phyloP scores from a whole-genome alignment of 2,888 invertebrate genomes.

The Plagodis dolabraria region DNA sequence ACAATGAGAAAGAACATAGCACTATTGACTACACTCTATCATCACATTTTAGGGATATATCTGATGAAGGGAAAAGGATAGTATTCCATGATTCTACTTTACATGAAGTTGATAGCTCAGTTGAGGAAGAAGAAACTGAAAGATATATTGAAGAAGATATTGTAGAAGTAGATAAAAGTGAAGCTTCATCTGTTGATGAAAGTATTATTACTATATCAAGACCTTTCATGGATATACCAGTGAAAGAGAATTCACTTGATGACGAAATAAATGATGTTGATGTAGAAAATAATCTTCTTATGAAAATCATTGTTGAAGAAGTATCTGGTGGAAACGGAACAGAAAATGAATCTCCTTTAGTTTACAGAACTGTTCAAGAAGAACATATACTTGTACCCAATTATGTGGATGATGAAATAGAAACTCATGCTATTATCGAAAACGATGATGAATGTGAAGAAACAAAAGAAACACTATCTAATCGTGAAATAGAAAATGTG shows the following conservation, averaged over 20 bases:
- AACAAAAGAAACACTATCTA: no score
- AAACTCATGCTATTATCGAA: no score
- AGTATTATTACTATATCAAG: neutral
- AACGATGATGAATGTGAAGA: no score
- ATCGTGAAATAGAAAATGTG: no score
- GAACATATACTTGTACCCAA: neutral
- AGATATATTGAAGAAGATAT: conserved; percentile 9
- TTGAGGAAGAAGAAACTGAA: conserved; percentile 8
- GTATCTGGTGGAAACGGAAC: no score
- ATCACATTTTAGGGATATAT: conserved; percentile 4
- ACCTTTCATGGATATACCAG: no score
- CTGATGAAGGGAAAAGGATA: conserved; percentile 9
- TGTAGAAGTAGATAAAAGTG: conserved; percentile 8
- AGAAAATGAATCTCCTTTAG: no score
- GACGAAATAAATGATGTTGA: no score
- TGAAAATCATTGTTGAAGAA: no score
- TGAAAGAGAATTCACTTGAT: no score
- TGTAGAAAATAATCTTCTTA: no score
- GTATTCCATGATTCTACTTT: conserved; percentile 10
- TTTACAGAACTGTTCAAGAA: neutral
- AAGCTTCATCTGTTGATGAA: conserved; percentile 4
- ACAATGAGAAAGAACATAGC: conserved; percentile 43
- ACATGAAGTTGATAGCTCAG: conserved; percentile 12
- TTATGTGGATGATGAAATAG: no score
- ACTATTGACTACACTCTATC: conserved; percentile 42